Conservation (phyloP, 2,113 vertebrate genomes). For the Geococcyx californianus region DNA sequence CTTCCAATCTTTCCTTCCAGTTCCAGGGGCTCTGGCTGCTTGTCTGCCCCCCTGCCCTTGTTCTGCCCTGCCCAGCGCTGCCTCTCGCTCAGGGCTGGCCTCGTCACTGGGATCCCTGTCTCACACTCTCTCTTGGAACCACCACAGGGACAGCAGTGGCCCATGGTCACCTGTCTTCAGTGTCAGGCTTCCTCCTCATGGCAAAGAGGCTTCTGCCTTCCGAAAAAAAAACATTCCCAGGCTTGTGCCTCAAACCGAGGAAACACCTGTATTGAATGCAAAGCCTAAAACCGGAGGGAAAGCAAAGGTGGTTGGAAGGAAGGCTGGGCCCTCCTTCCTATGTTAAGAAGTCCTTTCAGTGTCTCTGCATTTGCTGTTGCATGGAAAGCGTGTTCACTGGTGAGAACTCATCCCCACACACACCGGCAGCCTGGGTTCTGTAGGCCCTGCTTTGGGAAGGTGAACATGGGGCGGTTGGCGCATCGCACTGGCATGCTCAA, state of each 20-base stretch:
- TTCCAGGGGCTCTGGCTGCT: not conserved
- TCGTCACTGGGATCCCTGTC: fast-evolving
- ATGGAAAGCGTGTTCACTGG: fast-evolving
- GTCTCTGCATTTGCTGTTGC: not conserved
- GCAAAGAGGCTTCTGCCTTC: not conserved
- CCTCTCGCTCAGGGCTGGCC: fast-evolving
- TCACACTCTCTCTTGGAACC: not conserved
- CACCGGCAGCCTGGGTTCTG: not conserved
- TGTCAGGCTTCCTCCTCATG: not conserved
- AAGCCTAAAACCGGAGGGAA: not conserved
- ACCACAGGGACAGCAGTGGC: not conserved
- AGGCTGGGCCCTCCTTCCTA: not conserved
- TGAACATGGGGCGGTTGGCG: fast-evolving
- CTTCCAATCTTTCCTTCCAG: not conserved
- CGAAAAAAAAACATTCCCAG: not conserved
- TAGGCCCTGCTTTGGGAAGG: not conserved
- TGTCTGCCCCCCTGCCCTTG: not conserved
- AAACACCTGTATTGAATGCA: not conserved
- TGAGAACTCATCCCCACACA: fast-evolving
- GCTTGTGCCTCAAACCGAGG: not conserved
- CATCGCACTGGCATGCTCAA: not conserved
- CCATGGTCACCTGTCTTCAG: fast-evolving
- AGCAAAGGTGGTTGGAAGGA: not conserved
- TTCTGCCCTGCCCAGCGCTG: not conserved
- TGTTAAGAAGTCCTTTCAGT: not conserved